Conservation (phyloP, 2,797 vertebrate species). For the Sebastes iracundus region DNA sequence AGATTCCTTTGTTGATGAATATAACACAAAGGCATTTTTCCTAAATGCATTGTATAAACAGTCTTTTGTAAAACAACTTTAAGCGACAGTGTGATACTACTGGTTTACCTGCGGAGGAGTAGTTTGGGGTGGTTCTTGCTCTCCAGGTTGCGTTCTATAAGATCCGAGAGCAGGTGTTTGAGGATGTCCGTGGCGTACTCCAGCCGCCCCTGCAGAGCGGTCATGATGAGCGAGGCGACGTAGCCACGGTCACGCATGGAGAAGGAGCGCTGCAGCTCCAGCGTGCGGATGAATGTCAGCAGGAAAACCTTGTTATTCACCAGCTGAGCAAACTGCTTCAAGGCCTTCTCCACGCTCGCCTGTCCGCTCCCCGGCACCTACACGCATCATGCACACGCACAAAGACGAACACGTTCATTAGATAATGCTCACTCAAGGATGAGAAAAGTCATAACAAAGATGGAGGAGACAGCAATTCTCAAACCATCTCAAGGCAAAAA, state of each 20-base stretch:
- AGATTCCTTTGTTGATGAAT: background rate
- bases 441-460: slow-evolving; percentile 1
- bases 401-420: slow-evolving; percentile 44
- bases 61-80: background rate
- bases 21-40: background rate
- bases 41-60: background rate
- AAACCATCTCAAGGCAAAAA: background rate
- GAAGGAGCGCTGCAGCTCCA: slow-evolving; percentile 95
- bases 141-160: slow-evolving; percentile 95
- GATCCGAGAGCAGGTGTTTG: slow-evolving; percentile 94
- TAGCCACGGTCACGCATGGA: slow-evolving; percentile 97
- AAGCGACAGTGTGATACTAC: background rate
- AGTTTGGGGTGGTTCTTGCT: slow-evolving; percentile 98
- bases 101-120: slow-evolving; percentile 90
- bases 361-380: slow-evolving; percentile 93
- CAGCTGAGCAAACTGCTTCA: slow-evolving; percentile 95
- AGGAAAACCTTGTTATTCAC: slow-evolving; percentile 97
- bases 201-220: slow-evolving; percentile 90
- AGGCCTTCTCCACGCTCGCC: slow-evolving; percentile 92
- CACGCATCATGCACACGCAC: slow-evolving; percentile 37
- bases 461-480: background rate
- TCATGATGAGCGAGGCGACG: slow-evolving; percentile 97
- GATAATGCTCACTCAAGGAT: slow-evolving; percentile 16
- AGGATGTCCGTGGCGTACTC: slow-evolving; percentile 96
- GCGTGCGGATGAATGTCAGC: slow-evolving; percentile 94